Percentiles rank a stretch among this genome's conserved stretches.
Evolutionary conservation across 2,113 vertebrate species (phyloP).

Genomic region (Daphoenositta chrysoptera): DNA sequence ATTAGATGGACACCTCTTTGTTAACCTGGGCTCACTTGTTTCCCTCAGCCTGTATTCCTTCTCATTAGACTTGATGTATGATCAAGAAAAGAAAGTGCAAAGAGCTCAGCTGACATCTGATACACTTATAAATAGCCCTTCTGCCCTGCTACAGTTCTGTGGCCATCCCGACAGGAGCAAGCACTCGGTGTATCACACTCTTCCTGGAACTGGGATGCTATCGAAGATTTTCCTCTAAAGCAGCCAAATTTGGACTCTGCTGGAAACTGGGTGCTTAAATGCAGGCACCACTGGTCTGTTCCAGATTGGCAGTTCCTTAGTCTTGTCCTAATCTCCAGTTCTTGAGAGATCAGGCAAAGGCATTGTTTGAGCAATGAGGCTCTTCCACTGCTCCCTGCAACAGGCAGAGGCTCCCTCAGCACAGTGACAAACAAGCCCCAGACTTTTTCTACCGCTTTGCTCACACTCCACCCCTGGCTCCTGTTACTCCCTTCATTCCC

Average conservation of each 20-base stretch:
- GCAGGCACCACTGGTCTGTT: neutral
- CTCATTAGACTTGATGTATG: slow-evolving; percentile 17
- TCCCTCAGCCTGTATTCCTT: neutral
- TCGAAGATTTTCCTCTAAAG: slow-evolving; percentile 41
- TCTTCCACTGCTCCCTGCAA: neutral
- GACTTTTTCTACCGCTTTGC: neutral
- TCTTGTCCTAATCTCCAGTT: neutral
- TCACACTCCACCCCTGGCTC: neutral
- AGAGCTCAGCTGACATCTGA: slow-evolving; percentile 37
- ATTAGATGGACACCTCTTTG: neutral
- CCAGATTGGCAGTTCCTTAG: neutral
- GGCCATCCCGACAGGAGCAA: neutral
- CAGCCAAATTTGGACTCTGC: slow-evolving; percentile 11
- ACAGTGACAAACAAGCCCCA: neutral
- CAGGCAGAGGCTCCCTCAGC: neutral
- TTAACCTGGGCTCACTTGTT: neutral
- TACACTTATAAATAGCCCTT: slow-evolving; percentile 45
- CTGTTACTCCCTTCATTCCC: neutral
- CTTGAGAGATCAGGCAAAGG: neutral
- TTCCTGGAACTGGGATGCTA: slow-evolving; percentile 38
- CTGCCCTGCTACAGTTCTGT: neutral
- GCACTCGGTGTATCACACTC: neutral
- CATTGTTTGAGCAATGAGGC: fast-evolving
- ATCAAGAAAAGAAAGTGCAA: neutral
- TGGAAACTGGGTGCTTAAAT: neutral